Conservation (phyloP, 2,113 vertebrate genomes). For the Neodon shergylaensis region DNA sequence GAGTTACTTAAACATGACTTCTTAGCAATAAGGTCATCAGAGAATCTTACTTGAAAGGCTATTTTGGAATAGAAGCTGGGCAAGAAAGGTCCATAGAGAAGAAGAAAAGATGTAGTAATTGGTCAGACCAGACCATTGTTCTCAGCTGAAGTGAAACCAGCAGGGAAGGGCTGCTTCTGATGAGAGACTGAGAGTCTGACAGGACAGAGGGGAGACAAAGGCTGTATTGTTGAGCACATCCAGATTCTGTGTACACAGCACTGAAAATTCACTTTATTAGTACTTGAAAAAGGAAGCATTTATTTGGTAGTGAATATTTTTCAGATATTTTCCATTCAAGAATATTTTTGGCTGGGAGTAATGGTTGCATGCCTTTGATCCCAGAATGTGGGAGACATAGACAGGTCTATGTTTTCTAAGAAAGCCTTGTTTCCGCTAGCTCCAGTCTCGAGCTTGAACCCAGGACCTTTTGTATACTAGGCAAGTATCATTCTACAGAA, state of each 20-base stretch:
- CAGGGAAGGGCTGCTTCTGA: not conserved
- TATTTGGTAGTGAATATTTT: slow-evolving; percentile 53
- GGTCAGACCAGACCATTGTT: slow-evolving; percentile 34
- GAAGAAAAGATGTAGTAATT: slow-evolving; percentile 43
- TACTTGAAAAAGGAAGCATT: slow-evolving; percentile 18
- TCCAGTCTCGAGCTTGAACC: not conserved
- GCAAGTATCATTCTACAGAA: not conserved
- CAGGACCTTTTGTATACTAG: not conserved
- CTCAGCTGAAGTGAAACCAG: not conserved
- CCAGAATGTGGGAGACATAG: not conserved
- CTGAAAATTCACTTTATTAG: slow-evolving; percentile 12
- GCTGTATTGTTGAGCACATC: not conserved
- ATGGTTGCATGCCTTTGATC: too few relatives aligned
- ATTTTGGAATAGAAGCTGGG: slow-evolving; percentile 31
- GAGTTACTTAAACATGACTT: slow-evolving; percentile 4
- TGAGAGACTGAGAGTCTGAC: too few relatives aligned
- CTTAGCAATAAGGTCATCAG: slow-evolving; percentile 45
- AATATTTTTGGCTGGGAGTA: slow-evolving; percentile 15
- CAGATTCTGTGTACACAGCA: not conserved
- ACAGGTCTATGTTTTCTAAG: not conserved
- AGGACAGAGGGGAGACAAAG: not conserved
- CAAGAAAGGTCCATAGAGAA: slow-evolving; percentile 38
- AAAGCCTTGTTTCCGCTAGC: not conserved
- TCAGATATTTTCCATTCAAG: slow-evolving; percentile 18
- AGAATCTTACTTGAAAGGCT: not conserved